A percentile compares a stretch with the other conserved stretches of the same genome.
Conservation (phyloP, 2,113 vertebrate species). For the Chamaetylas fuelleborni region DNA sequence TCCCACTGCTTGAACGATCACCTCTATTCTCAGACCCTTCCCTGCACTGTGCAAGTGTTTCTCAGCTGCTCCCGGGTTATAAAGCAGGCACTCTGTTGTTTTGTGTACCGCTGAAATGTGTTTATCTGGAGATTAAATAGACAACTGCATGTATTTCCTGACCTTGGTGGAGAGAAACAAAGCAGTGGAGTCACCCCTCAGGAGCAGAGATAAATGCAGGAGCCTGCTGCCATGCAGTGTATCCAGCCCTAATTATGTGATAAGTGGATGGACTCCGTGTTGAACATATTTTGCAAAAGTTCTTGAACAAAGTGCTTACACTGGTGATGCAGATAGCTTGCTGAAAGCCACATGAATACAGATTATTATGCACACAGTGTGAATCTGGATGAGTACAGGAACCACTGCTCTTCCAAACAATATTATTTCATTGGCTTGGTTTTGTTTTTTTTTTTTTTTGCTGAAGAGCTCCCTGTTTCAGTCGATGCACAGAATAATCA, state of each 20-base stretch:
- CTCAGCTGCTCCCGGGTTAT: slow-evolving; percentile 3
- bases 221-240: background rate
- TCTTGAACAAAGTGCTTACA: slow-evolving; percentile 30
- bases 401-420: background rate
- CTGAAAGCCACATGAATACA: slow-evolving; percentile 35
- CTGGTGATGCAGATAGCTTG: slow-evolving; percentile 31
- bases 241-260: slow-evolving; percentile 32
- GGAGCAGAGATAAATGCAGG: slow-evolving; percentile 19
- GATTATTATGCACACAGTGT: background rate
- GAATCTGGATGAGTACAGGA: slow-evolving; percentile 3
- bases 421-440: background rate
- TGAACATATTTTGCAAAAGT: slow-evolving; percentile 46
- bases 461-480: background rate
- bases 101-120: slow-evolving; percentile 15
- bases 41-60: background rate
- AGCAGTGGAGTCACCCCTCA: slow-evolving; percentile 2
- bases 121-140: slow-evolving; percentile 54
- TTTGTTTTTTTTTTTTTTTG: background rate
- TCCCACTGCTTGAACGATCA: background rate
- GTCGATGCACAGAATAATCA: background rate
- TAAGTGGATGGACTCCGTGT: slow-evolving; percentile 3
- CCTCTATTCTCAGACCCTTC: background rate
- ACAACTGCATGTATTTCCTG: slow-evolving; percentile 42
- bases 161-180: slow-evolving; percentile 54
- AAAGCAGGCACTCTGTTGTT: slow-evolving; percentile 23